These are phyloP conservation scores for Lithophane semibrunnea DNA, from an alignment of 2,888 invertebrate genomes.

Conservation along the genomic window DNA sequence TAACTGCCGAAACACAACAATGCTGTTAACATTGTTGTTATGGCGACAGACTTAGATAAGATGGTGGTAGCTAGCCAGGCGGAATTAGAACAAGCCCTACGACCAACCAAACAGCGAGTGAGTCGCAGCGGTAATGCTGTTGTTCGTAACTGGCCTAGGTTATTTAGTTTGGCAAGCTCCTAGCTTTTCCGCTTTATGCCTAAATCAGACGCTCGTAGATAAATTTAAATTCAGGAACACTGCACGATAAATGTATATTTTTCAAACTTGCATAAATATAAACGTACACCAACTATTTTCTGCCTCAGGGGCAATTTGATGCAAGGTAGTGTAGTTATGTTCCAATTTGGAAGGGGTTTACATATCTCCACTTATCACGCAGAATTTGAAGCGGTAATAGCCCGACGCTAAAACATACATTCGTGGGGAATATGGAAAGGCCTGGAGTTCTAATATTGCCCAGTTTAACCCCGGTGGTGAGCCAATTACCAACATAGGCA, in stretches of 20 bases:
- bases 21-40: no score
- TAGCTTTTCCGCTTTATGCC: not conserved
- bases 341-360: slow-evolving; percentile 54
- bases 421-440: slow-evolving; percentile 19
- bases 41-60: no score
- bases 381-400: slow-evolving; percentile 45
- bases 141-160: slow-evolving; percentile 8
- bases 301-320: slow-evolving; percentile 33
- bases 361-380: slow-evolving; percentile 52
- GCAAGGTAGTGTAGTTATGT: slow-evolving; percentile 46
- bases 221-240: slow-evolving; percentile 3
- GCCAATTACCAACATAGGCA: slow-evolving; percentile 11
- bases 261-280: slow-evolving; percentile 13
- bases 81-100: no score
- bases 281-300: slow-evolving; percentile 19
- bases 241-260: not conserved
- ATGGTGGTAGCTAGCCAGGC: no score
- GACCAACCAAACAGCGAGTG: no score
- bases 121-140: not conserved
- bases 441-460: slow-evolving; percentile 20
- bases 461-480: slow-evolving; percentile 21
- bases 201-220: not conserved
- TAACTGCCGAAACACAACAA: no score
- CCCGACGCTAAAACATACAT: slow-evolving; percentile 25
- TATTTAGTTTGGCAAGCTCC: slow-evolving; percentile 28